Conservation (phyloP, 2,113 vertebrate species). For the Gila orcuttii region DNA sequence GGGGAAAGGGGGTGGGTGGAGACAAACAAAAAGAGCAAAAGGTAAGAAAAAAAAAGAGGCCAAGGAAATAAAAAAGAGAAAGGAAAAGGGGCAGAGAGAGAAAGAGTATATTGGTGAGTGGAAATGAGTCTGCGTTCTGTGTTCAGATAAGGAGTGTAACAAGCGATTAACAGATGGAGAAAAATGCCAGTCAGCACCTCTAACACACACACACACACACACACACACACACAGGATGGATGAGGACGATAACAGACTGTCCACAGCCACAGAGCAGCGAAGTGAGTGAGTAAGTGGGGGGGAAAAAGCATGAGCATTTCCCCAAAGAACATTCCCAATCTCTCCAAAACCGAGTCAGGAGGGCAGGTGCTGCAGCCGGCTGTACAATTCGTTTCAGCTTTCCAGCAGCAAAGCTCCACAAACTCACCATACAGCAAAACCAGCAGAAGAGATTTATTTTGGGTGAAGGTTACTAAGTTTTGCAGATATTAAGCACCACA, state of each 20-base stretch:
- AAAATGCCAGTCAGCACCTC: slow-evolving; percentile 44
- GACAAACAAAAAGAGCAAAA: not conserved
- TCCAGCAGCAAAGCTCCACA: slow-evolving; percentile 19
- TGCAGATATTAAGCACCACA: slow-evolving; percentile 8
- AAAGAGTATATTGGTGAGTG: not conserved
- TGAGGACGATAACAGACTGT: slow-evolving; percentile 22
- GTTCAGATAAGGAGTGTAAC: slow-evolving; percentile 48
- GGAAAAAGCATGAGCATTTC: slow-evolving; percentile 6
- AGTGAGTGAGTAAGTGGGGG: slow-evolving; percentile 24
- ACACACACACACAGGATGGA: not conserved
- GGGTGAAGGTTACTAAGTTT: slow-evolving; percentile 45
- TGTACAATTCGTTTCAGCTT: not conserved
- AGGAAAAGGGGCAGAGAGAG: not conserved
- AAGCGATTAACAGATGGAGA: slow-evolving; percentile 45
- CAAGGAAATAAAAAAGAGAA: not conserved
- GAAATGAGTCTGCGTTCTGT: slow-evolving; percentile 9
- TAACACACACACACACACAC: not conserved
- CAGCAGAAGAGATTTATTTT: slow-evolving; percentile 45
- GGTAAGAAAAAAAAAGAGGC: not conserved
- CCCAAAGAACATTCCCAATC: slow-evolving; percentile 39
- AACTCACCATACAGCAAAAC: slow-evolving; percentile 33
- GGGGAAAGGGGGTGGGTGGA: not conserved
- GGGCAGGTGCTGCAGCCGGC: not conserved
- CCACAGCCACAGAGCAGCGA: slow-evolving; percentile 14
- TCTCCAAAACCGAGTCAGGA: slow-evolving; percentile 22